Conservation (phyloP, 1,140 invertebrate genomes). For the Caenorhabditis tropicalis region DNA sequence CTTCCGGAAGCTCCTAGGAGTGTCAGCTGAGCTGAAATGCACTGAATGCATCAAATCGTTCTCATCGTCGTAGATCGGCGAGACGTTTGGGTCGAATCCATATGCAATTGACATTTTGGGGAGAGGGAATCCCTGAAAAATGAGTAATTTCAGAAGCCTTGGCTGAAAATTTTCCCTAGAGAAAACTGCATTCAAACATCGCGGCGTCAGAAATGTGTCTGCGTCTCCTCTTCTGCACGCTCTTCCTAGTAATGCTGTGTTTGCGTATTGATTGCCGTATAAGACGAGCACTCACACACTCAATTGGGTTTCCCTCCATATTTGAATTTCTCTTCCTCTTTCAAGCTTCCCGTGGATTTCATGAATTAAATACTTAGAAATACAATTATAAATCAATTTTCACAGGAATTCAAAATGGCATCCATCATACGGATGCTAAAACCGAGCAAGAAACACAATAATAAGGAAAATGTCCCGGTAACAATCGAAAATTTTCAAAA, state of each 20-base stretch:
- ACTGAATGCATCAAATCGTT: neutral
- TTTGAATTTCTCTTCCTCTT: neutral
- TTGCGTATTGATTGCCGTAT: neutral
- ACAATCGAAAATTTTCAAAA: neutral
- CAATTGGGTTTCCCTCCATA: neutral
- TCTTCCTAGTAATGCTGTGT: neutral
- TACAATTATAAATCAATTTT: too few relatives aligned
- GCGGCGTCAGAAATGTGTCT: neutral
- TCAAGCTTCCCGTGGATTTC: neutral
- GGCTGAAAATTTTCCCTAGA: neutral
- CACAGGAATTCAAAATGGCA: slow-evolving; percentile 7
- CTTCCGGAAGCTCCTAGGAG: neutral
- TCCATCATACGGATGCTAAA: slow-evolving; percentile 18
- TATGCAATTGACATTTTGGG: neutral
- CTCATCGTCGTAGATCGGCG: slow-evolving; percentile 13
- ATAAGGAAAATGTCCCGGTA: slow-evolving; percentile 26
- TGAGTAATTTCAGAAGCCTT: too few relatives aligned
- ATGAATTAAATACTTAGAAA: too few relatives aligned
- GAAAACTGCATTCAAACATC: neutral
- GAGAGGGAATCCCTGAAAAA: neutral
- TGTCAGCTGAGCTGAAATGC: slow-evolving; percentile 22
- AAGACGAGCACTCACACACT: neutral
- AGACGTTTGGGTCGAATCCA: slow-evolving; percentile 18
- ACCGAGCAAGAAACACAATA: slow-evolving; percentile 30
- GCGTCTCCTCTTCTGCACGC: neutral